Conservation (phyloP, 2,797 vertebrate species). For the Cottoperca gobio region DNA sequence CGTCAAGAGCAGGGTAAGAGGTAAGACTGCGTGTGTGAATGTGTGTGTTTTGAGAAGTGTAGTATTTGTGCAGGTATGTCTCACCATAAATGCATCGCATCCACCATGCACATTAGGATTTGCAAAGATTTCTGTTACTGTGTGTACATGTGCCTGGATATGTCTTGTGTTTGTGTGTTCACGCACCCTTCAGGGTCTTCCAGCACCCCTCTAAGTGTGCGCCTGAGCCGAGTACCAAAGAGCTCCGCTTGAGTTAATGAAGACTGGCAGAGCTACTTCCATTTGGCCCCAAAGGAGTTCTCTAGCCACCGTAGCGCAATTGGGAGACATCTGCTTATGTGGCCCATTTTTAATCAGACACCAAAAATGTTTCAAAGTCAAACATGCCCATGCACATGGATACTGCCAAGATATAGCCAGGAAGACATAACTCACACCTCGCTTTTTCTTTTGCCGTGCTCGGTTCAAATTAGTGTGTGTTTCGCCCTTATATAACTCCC, state of each 20-base stretch:
- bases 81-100: not conserved
- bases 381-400: not conserved
- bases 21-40: slow-evolving; percentile 3
- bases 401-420: slow-evolving; percentile 5
- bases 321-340: slow-evolving; percentile 52
- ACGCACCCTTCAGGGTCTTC: slow-evolving; percentile 13
- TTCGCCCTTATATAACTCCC: not conserved
- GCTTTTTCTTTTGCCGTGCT: slow-evolving; percentile 15
- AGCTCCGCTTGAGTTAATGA: slow-evolving; percentile 43
- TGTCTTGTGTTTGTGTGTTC: slow-evolving; percentile 13
- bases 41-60: slow-evolving; percentile 1
- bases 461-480: not conserved
- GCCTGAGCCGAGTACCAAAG: slow-evolving; percentile 33
- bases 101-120: not conserved
- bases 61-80: not conserved
- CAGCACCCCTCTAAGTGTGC: slow-evolving; percentile 26
- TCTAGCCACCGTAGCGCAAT: slow-evolving; percentile 26
- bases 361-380: slow-evolving; percentile 19
- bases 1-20: slow-evolving; percentile 54
- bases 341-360: slow-evolving; percentile 26
- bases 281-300: slow-evolving; percentile 40
- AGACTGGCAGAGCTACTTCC: slow-evolving; percentile 44
- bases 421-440: not conserved
- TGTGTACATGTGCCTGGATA: not conserved
- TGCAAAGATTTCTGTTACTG: not conserved